A percentile compares a stretch with the other conserved stretches of the same genome.
Evolutionary conservation across 2,113 vertebrate species (phyloP).

Genomic region (Leucoraja erinaceus): DNA sequence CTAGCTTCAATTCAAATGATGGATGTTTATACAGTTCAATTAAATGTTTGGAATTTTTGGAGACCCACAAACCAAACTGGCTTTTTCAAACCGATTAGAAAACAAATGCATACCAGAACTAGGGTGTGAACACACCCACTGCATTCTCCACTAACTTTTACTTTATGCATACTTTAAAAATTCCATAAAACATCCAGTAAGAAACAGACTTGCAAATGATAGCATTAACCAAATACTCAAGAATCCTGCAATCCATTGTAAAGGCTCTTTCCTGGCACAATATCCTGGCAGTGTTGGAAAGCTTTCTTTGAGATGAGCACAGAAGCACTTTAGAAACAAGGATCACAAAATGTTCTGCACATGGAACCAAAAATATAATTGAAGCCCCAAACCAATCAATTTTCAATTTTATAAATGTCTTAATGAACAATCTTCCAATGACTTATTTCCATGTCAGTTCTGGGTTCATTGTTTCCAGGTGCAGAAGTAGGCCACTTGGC

Average conservation of each 20-base stretch:
- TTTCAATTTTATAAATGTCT: too few relatives aligned
- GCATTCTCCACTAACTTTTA: neutral
- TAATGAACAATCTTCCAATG: too few relatives aligned
- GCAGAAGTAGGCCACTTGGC: too few relatives aligned
- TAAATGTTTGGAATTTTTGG: too few relatives aligned
- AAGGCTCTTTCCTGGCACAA: neutral
- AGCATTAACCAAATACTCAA: neutral
- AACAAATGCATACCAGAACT: neutral
- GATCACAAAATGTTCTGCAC: neutral
- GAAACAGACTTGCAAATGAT: neutral
- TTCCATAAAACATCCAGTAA: neutral
- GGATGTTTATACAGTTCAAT: neutral
- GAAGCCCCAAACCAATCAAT: too few relatives aligned
- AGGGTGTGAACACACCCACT: neutral
- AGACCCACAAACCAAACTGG: neutral
- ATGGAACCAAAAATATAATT: neutral
- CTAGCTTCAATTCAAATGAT: neutral
- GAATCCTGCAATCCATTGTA: neutral
- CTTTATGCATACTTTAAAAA: slow-evolving; percentile 6
- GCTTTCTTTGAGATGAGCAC: neutral
- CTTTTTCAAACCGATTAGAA: neutral
- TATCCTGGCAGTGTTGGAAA: neutral
- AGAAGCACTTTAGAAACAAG: neutral
- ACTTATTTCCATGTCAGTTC: too few relatives aligned
- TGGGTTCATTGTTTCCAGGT: too few relatives aligned